Base-by-base conservation (phyloP, 1,140 invertebrate genomes). In the Zelostemma sp. region DNA sequence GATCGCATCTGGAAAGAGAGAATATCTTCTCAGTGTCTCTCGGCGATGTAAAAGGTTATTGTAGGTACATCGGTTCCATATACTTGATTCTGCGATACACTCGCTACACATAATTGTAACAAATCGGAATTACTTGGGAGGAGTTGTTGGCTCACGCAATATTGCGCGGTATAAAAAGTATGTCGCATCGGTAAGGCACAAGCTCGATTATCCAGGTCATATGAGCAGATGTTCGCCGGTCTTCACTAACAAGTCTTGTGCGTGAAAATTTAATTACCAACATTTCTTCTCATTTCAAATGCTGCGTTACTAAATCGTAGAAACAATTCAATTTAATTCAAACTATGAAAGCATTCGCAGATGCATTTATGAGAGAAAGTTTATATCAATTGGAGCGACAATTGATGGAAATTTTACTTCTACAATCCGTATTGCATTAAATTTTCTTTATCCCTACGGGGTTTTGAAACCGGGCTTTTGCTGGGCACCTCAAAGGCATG, bases 21-120 rank as follows among this genome's bases (percentile, higher is more conserved):
- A 70, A 45, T 71, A 63, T 64, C 56, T 60, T 50, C 54, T 69
- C 50, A 53, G 19, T 38, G 54, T 15, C 48, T 45, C 41, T 54
- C 54, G 48, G 61, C 49, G 28, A 8, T 71, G 59, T 66, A 58
- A 71, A 71, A 71, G 68, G 68, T 71, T 71, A 71, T 51, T 45
- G 46, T 57, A 66, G 41, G 50, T 66, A 63, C 38, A 53, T 45
- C 51, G 49, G 58, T 62, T 55, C 21, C 63, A 66, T 54, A 61
- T 12, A n/a, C 6, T 33, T 45, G 28, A n/a, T 38, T 38, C 35
- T 38, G 9, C 14, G 2, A 11, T 38, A 11, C 35, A 38, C 35
- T n/a, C 35, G 35, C 14, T 38, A 38, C 35, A 38, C 35, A 46
- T 46, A 46, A 46, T 8, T 19, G 43, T 11, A n/a, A 46, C 17